Evolutionary conservation across 2,113 vertebrate genomes (phyloP).

Genomic region (mouse (Mus musculus)): GRCm39 chr4:87586501-87587000

Average conservation of each 20-base stretch:
- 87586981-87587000: not conserved
- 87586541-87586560: slow-evolving; percentile 29
- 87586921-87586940: slow-evolving; percentile 26
- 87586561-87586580: slow-evolving; percentile 53
- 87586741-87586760: slow-evolving; percentile 76
- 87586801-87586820: slow-evolving; percentile 73
- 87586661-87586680: slow-evolving; percentile 70
- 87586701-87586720: slow-evolving; percentile 77
- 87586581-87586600: slow-evolving; percentile 58
- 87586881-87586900: slow-evolving; percentile 32
- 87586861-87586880: slow-evolving; percentile 63
- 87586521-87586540: not conserved
- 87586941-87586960: not conserved
- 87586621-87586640: slow-evolving; percentile 59
- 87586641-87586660: slow-evolving; percentile 66
- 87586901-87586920: slow-evolving; percentile 38
- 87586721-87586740: slow-evolving; percentile 74
- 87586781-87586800: slow-evolving; percentile 71
- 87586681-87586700: slow-evolving; percentile 74
- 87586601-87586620: slow-evolving; percentile 64
- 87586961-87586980: not conserved
- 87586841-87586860: slow-evolving; percentile 61
- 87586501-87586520: not conserved
- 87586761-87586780: slow-evolving; percentile 74
- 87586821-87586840: slow-evolving; percentile 59